Percentiles rank a stretch among this genome's conserved stretches.
These are phyloP conservation scores for Melozone crissalis DNA, from an alignment of 2,113 vertebrate species.

Conservation along the genomic window DNA sequence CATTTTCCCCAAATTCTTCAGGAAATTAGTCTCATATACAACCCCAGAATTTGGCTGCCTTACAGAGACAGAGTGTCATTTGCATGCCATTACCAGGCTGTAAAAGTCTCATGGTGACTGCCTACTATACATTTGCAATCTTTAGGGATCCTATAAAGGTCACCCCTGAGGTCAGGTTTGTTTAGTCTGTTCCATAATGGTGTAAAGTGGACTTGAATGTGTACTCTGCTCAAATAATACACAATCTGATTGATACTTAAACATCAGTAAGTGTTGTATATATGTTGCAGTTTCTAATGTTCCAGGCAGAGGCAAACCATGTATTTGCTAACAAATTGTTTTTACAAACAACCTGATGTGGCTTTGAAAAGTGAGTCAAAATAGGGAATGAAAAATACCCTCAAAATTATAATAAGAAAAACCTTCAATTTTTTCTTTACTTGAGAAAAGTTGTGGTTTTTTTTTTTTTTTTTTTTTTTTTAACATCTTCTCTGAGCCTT, in stretches of 20 bases:
- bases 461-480: not conserved
- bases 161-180: conserved; percentile 72
- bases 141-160: conserved; percentile 75
- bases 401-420: conserved; percentile 35
- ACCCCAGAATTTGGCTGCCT: conserved; percentile 72
- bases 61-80: conserved; percentile 78
- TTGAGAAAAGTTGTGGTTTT: not conserved
- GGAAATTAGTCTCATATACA: conserved; percentile 88
- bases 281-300: conserved; percentile 70
- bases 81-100: conserved; percentile 77
- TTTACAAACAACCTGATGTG: conserved; percentile 65
- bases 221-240: conserved; percentile 73
- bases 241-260: conserved; percentile 78
- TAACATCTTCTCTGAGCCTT: not conserved
- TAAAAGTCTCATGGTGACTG: conserved; percentile 74
- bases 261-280: conserved; percentile 64
- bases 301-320: conserved; percentile 56
- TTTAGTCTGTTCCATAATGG: conserved; percentile 84
- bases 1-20: conserved; percentile 84
- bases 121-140: conserved; percentile 67
- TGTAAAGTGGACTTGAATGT: conserved; percentile 78
- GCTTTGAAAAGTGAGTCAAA: conserved; percentile 70
- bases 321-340: conserved; percentile 79
- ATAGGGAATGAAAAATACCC: conserved; percentile 4
- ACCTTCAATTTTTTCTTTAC: not conserved